phyloP scores from a whole-genome alignment of 2,797 vertebrate species.

The Potorous gilbertii region DNA sequence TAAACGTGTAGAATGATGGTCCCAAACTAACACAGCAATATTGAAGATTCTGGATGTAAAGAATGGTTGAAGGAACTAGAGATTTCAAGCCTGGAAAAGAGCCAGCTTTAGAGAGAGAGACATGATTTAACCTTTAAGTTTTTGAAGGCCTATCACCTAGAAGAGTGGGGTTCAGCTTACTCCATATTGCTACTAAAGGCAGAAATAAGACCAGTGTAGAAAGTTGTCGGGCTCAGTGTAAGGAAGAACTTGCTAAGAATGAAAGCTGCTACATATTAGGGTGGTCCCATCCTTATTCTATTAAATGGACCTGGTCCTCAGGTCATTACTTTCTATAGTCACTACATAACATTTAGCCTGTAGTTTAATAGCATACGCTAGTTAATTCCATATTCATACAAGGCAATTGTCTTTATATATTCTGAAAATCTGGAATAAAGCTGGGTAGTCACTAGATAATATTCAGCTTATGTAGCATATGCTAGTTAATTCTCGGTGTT shows the following conservation, averaged over 20 bases:
- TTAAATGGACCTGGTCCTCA: constrained; percentile 72
- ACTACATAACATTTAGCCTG: constrained; percentile 56
- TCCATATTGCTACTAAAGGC: not conserved
- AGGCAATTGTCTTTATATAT: not conserved
- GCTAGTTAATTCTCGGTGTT: not conserved
- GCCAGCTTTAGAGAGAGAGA: not conserved
- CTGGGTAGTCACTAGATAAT: constrained; percentile 7
- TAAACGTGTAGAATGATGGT: constrained; percentile 51
- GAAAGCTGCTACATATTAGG: constrained; percentile 7
- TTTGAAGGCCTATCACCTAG: not conserved
- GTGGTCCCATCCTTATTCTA: constrained; percentile 69
- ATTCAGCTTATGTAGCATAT: constrained; percentile 48
- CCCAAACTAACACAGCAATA: not conserved
- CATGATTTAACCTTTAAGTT: not conserved
- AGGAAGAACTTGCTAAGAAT: not conserved
- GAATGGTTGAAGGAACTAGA: not conserved
- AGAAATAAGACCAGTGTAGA: not conserved
- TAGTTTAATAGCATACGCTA: constrained; percentile 68
- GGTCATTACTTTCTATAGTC: constrained; percentile 13
- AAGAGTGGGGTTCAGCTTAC: not conserved
- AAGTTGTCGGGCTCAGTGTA: not conserved
- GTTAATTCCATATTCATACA: constrained; percentile 69
- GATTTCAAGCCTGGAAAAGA: not conserved
- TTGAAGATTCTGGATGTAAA: not conserved
- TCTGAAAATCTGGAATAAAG: not conserved